Base-by-base conservation (phyloP, 2,113 vertebrate species). In the Toxostoma redivivum region DNA sequence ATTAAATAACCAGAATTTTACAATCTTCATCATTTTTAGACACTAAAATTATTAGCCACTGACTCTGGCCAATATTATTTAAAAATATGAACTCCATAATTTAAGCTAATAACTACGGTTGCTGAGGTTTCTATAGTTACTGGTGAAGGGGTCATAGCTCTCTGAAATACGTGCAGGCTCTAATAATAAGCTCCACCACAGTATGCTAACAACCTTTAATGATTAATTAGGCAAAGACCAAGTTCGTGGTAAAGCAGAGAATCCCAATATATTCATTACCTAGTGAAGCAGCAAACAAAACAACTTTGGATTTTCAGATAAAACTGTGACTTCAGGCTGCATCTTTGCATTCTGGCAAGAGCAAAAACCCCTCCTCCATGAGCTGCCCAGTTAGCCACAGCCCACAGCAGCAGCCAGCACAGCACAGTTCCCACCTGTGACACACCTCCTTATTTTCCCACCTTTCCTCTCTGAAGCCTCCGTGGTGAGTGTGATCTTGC, bases 71-170 rank as follows among this genome's bases (percentile, higher is more conserved):
- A 90, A 94, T 81, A 95, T 94, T 92, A 89, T 94, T 95, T 16
- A 96, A 95, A 97, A 97, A 97, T 81, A 92, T 27, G 80, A 96
- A 96, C 95, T 95, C 81, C 89, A 57, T 97, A 97, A 98, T 97
- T 98, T 96, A 94, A 97, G 64, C 71, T 97, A 97, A 97, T 98
- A 96, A 95, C 87, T 73, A 86, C 22, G 35, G 90, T 88, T 95
- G 82, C 94, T 95, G 95, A 96, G 89, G 96, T 98, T 98, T 97
- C 98, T 98, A 98, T 97, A 98, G 97, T 96, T 98, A 98, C 98
- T 91, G 57, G 28, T 65, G 90, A 97, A 97, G 95, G 97, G 97
- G 97, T 98, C 97, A 96, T 28, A 96, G 84, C 85, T 96, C 74
- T 89, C 93, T 97, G 92, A 98, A 98, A 97, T 85, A 81, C 62